Base-by-base conservation (phyloP, 2,797 vertebrate species). In the Acanthopagrus latus region DNA sequence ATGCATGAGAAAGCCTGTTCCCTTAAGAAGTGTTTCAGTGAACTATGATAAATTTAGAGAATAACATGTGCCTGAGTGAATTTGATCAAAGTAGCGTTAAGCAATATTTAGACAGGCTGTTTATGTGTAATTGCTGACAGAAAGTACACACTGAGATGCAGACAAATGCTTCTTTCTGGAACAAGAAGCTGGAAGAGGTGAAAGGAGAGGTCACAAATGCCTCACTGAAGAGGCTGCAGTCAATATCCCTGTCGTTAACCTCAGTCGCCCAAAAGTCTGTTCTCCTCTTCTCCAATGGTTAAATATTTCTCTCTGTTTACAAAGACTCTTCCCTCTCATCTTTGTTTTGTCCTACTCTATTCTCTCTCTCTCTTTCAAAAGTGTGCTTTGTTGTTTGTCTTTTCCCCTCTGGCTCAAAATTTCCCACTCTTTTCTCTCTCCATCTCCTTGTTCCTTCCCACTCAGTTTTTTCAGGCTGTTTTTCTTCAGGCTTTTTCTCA, bases 381-480 rank as follows among this genome's bases (percentile, higher is more conserved):
- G 64, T 41, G 13, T 43, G 62, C 64, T 81, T 76, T 86, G 65
- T 70, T 68, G 56, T 64, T 65, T 80, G 55, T 76, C 59, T 67
- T 64, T 74, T 68, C 21, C 74, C 77, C 65, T 66, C 12, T 50
- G 70, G 81, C 81, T 74, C 54, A 60, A 64, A 44, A 64, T 56
- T 59, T 71, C 58, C 56, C 41, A 29, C 79, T 72, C 56, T 67
- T 63, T 47, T 62, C 52, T 66, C 48, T 65, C 48, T 78, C 60
- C 18, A 27, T 74, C 58, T 71, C 58, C 43, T 62, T 60, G 41
- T 77, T 64, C 48, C 60, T 60, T 38, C 81, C 65, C 66, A 84
- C 76, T 78, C 69, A 47, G 54, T 74, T 51, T 66, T 33, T 76
- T 79, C 74, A 71, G 66, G 51, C 64, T 14, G 14, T 29, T 59